Conservation (phyloP, 2,888 invertebrate genomes). For the Caenorhabditis wallacei region DNA sequence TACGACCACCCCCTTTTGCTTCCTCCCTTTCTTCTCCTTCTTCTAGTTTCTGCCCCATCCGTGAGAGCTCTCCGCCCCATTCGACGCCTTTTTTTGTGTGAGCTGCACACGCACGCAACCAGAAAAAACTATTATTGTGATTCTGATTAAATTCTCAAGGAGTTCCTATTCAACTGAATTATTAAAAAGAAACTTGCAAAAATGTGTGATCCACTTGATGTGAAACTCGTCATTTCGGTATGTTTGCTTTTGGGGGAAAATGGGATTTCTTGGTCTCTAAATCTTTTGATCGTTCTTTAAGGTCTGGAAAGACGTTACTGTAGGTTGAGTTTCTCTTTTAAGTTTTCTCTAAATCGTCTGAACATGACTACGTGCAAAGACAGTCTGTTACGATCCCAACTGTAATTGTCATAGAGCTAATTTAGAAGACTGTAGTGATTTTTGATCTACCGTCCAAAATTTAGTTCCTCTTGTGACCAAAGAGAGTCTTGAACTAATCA, state of each 20-base stretch:
- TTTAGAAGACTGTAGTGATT: no score
- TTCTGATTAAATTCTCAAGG: no score
- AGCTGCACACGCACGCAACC: conserved; percentile 38
- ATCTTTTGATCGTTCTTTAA: neutral
- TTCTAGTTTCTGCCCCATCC: conserved; percentile 32
- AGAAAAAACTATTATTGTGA: conserved; percentile 26
- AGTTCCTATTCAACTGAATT: no score
- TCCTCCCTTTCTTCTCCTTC: neutral
- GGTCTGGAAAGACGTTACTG: neutral
- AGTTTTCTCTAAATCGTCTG: no score
- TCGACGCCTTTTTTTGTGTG: conserved; percentile 55
- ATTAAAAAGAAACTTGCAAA: neutral
- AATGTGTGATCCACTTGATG: conserved; percentile 54
- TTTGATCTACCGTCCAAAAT: neutral
- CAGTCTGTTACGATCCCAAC: no score
- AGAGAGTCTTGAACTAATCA: neutral
- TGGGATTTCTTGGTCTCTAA: neutral
- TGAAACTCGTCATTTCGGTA: conserved; percentile 59
- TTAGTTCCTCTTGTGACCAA: neutral
- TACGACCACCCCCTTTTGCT: conserved; percentile 51
- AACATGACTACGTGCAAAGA: no score
- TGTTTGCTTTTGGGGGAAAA: conserved; percentile 3
- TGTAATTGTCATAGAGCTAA: no score
- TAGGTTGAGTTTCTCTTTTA: neutral
- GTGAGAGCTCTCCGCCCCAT: conserved; percentile 53